phyloP scores from a whole-genome alignment of 2,797 vertebrate genomes.

The Euphonia xanthogaster region DNA sequence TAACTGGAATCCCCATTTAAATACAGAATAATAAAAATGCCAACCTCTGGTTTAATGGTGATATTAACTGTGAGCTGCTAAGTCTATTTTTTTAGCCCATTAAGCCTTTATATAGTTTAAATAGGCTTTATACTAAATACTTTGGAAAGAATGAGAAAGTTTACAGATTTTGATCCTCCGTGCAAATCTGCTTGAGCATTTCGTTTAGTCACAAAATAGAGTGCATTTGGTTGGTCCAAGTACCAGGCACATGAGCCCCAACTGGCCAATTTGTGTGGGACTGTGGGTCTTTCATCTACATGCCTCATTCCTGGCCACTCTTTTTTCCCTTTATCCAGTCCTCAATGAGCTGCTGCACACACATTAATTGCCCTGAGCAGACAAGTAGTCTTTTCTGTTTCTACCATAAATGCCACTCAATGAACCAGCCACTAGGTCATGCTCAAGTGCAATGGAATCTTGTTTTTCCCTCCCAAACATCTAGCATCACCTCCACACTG shows the following conservation, averaged over 20 bases:
- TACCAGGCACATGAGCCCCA: background rate
- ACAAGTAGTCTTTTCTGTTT: slow-evolving; percentile 51
- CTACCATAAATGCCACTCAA: slow-evolving; percentile 71
- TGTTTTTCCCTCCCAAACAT: slow-evolving; percentile 43
- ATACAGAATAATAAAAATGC: background rate
- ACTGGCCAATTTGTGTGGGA: background rate
- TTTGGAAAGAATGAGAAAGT: slow-evolving; percentile 23
- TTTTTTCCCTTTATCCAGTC: background rate
- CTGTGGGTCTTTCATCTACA: background rate
- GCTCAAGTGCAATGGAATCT: slow-evolving; percentile 76
- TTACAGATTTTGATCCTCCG: slow-evolving; percentile 46
- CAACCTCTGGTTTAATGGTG: background rate
- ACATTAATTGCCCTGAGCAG: slow-evolving; percentile 31
- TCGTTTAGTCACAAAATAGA: slow-evolving; percentile 46
- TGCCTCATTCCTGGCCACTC: background rate
- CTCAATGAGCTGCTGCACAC: background rate
- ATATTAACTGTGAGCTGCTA: background rate
- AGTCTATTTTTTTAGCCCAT: background rate
- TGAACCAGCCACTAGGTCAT: slow-evolving; percentile 79
- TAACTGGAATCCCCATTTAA: background rate
- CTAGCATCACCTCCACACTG: slow-evolving; percentile 32
- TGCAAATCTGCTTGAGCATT: slow-evolving; percentile 72
- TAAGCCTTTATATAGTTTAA: slow-evolving; percentile 49
- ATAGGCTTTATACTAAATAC: slow-evolving; percentile 11
- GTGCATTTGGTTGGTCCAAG: slow-evolving; percentile 23